Base-by-base conservation (phyloP, 2,797 vertebrate genomes). In the Knipowitschia caucasica region DNA sequence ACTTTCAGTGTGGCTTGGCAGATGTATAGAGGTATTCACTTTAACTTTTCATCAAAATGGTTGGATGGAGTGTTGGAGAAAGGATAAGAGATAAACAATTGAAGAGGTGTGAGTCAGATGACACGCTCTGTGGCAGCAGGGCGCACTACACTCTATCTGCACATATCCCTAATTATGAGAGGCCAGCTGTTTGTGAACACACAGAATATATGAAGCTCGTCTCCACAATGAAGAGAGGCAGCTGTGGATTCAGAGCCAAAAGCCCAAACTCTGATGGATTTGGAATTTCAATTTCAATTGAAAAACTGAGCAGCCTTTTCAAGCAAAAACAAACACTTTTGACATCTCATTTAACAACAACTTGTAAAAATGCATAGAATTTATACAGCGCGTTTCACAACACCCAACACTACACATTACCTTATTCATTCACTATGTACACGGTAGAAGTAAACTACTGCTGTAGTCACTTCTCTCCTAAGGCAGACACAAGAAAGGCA, bases 1-100 rank as follows among this genome's bases (percentile, higher is more conserved):
- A 21, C 30, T 33, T n/a, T 33, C 18, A 33, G 29, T 7, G 17
- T 49, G 30, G 17, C 30, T 49, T 49, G 46, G 73, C 62, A 63
- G 59, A 70, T 64, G 69, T 62, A 64, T 50, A 44, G 64, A 61
- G 10, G 30, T 46, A 59, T 45, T 66, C 44, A 26, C 57, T 73
- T 64, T 18, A 71, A 64, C 38, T 59, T 34, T 61, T 62, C 34
- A 33, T 67, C 18, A 38, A 57, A 73, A 71, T 53, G 15, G 18
- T 40, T 53, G 3, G 42, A 12, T 43, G 43, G 42, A 17, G 26
- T 7, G 15, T 14, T 44, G 25, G 14, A 64, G 36, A 26, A 52
- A 14, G 17, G 18, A 47, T 56, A 62, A 42, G 50, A 64, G 38
- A 62, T 46, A 55, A 71, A 60, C 52, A 35, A 46, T 65, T 65